These are phyloP conservation scores for Oostethus manadensis DNA, from an alignment of 2,113 vertebrate genomes.

Conservation along the genomic window DNA sequence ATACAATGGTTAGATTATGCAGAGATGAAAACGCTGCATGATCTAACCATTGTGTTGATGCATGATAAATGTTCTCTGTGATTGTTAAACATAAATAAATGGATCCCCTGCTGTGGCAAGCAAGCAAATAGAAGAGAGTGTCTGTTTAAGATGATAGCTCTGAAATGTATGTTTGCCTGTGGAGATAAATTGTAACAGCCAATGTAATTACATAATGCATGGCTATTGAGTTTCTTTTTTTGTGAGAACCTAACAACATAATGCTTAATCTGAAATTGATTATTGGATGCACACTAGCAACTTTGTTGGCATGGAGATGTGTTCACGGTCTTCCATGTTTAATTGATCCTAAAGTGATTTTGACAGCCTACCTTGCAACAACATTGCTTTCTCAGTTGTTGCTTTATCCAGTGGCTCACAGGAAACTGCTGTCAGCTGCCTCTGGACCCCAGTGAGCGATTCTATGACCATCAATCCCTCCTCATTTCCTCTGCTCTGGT, in stretches of 20 bases:
- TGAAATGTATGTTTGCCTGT: neutral
- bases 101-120: too few relatives aligned
- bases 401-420: conserved; percentile 48
- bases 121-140: neutral
- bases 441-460: conserved; percentile 48
- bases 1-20: too few relatives aligned
- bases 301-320: neutral
- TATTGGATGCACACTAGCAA: neutral
- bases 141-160: neutral
- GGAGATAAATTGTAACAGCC: neutral
- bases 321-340: conserved; percentile 2
- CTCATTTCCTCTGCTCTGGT: conserved; percentile 60
- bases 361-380: conserved; percentile 16
- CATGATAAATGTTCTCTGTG: too few relatives aligned
- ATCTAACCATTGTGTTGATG: too few relatives aligned
- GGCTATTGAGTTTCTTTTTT: neutral
- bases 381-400: conserved; percentile 31
- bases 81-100: too few relatives aligned
- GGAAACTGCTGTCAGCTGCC: conserved; percentile 65
- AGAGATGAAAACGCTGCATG: too few relatives aligned
- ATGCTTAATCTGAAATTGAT: neutral
- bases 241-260: neutral
- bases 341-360: conserved; percentile 19
- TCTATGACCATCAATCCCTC: conserved; percentile 67
- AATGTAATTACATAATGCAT: neutral